These are phyloP conservation scores for Erythrocercus mccallii DNA, from an alignment of 2,113 vertebrate genomes.

Conservation along the genomic window DNA sequence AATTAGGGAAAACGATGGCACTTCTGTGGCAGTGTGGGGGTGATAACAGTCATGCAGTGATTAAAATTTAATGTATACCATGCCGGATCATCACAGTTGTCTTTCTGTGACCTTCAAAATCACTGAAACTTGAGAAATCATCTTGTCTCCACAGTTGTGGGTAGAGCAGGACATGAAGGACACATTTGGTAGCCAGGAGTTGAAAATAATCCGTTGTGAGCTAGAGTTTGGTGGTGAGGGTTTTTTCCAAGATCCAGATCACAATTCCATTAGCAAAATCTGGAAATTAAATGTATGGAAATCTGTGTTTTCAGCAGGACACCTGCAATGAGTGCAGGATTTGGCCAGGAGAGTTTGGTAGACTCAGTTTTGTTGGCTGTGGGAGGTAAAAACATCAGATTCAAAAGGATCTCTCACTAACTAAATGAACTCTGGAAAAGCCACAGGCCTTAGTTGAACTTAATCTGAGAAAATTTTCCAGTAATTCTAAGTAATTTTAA, in stretches of 20 bases:
- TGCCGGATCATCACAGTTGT: neutral
- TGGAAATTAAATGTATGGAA: neutral
- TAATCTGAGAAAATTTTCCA: neutral
- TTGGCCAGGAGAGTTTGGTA: neutral
- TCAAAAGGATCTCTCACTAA: neutral
- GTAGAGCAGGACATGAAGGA: neutral
- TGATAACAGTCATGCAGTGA: neutral
- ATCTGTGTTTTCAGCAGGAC: neutral
- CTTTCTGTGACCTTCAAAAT: neutral
- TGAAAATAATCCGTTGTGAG: neutral
- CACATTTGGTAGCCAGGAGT: neutral
- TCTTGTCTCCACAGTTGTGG: neutral
- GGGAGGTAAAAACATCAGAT: neutral
- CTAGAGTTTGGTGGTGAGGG: neutral
- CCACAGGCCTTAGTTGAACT: neutral
- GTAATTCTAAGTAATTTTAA: neutral
- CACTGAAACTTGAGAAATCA: neutral
- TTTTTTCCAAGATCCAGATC: neutral
- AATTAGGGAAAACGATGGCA: neutral
- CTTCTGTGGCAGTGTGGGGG: neutral
- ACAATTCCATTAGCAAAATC: neutral
- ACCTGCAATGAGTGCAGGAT: neutral
- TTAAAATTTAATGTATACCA: neutral
- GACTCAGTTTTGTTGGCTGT: neutral
- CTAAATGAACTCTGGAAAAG: neutral